A percentile compares a stretch with the other conserved stretches of the same genome.
These are phyloP conservation scores for Aphelenchoides fujianensis DNA, from an alignment of 1,140 invertebrate genomes.

Conservation along the genomic window DNA sequence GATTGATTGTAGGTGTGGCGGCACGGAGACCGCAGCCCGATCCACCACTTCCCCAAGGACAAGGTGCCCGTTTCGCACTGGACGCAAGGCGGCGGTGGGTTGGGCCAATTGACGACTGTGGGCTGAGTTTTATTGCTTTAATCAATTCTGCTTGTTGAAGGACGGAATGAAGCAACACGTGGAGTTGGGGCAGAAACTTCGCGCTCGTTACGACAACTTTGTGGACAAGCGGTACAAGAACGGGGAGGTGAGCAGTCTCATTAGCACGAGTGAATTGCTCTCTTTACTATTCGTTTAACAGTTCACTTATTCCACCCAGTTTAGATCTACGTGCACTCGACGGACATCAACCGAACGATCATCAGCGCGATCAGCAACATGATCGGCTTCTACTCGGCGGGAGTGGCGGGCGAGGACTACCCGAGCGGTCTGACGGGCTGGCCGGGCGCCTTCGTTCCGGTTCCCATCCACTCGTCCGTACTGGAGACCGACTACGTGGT, in stretches of 20 bases:
- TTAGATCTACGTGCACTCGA: constrained; percentile 20
- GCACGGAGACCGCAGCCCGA: constrained; percentile 24
- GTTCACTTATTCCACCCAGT: no score
- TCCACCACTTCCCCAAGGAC: constrained; percentile 6
- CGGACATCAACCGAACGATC: constrained; percentile 27
- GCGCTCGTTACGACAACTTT: constrained; percentile 29
- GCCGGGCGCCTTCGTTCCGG: constrained; percentile 17
- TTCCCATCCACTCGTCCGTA: neutral
- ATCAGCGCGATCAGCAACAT: constrained; percentile 17
- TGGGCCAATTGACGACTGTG: constrained; percentile 33
- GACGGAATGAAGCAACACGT: constrained; percentile 42
- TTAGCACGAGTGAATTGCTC: neutral
- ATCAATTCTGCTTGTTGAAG: constrained; percentile 18
- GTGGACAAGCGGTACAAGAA: constrained; percentile 24
- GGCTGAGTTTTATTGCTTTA: neutral
- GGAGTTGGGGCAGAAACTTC: constrained; percentile 31
- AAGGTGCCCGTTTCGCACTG: neutral
- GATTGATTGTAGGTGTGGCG: no score
- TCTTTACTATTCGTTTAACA: neutral
- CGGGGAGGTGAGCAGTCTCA: constrained; percentile 22
- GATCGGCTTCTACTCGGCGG: constrained; percentile 18
- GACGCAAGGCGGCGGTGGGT: constrained; percentile 3
- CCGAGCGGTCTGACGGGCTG: constrained; percentile 14
- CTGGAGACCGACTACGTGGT: neutral
- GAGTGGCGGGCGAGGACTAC: neutral